Evolutionary conservation across 2,113 vertebrate genomes (phyloP), one percentile per base, ranked within the genome.

Genomic region (Datnioides undecimradiatus): DNA sequence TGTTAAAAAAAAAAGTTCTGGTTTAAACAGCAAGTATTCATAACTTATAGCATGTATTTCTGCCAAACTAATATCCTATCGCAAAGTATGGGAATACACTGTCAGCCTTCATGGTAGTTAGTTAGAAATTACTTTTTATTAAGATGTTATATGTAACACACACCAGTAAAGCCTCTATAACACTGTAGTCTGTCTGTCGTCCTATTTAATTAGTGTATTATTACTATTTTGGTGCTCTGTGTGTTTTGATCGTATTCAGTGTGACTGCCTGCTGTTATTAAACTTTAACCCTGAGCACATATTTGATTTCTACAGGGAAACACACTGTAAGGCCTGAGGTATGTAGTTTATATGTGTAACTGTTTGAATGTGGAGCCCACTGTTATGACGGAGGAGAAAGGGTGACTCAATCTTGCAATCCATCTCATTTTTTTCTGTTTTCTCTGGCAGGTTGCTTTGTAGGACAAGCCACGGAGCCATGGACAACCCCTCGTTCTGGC

Each of bases 221-320:
- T 51, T 54, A 36, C 29, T 27, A 36, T 23, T 29, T 45, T 25
- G 12, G 33, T 19, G 5, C 14, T n/a, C 23, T 31, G 23, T 1
- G 5, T 33, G n/a, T 51, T 52, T 25, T 31, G 4, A 8, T 40
- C 2, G 27, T 46, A 13, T 64, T 68, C 46, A 31, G 38, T 41
- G 10, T n/a, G 57, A n/a, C 52, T 51, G 48, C 31, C 58, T 77
- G 36, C 13, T 64, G 38, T 76, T 23, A 62, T 84, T 76, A 76
- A 80, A 49, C 54, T 63, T 46, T 14, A 41, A 63, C 62, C 52
- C 33, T 34, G 29, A 27, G 27, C 6, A 31, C 14, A 43, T 52
- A 57, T 49, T 23, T 40, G 21, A 63, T 79, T 29, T 73, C 25
- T 57, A 23, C 11, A 67, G 23, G 52, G 19, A 36, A 73, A 31